Base-by-base conservation (phyloP, 2,888 invertebrate genomes). In the Cryptocephalus primarius region DNA sequence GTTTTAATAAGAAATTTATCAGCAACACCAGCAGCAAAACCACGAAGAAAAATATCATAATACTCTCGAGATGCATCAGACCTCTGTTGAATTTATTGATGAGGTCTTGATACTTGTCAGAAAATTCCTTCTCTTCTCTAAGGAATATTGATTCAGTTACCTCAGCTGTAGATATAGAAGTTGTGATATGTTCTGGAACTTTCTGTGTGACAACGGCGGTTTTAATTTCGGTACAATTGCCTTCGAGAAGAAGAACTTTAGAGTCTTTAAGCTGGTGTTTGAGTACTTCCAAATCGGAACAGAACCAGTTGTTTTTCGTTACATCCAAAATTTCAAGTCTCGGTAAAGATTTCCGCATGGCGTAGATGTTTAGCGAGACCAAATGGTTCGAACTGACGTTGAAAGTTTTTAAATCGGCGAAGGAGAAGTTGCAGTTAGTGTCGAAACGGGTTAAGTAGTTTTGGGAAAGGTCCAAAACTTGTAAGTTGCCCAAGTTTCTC, bases 401-500 rank as follows among this genome's bases (percentile, higher is more conserved):
- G 31, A 65, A 45, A 4, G 42, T 45, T 22, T 48, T 41, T 47
- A 65, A 50, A 12, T 43, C 42, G 8, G 9, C 12, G 39, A 62
- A 60, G 8, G 53, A 49, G 40, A 55, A 60, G 43, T 54, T 53
- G 39, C 51, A 48, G 22, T 36, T 48, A 4, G 53, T 34, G 42
- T 59, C 58, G 34, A 62, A 57, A 36, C 51, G n/a, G 32, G 49
- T 55, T 32, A 68, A 45, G 36, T 55, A 48, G 53, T 69, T 69
- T 8, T 57, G 54, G n/a, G 60, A 60, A 13, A 68, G 48, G 49
- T 65, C 61, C 8, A 69, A 46, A 9, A 50, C 50, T 39, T 58
- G 53, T 31, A 68, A 48, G 43, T 59, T 57, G 0, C 22, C 32
- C 39, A 63, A 50, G 14, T 54, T 54, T 1, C 9, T 46, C 60